A percentile compares a stretch with the other conserved stretches of the same genome.
Conservation (phyloP, 53 echinoderm and acorn worm species). For the Stichopus horrens region DNA sequence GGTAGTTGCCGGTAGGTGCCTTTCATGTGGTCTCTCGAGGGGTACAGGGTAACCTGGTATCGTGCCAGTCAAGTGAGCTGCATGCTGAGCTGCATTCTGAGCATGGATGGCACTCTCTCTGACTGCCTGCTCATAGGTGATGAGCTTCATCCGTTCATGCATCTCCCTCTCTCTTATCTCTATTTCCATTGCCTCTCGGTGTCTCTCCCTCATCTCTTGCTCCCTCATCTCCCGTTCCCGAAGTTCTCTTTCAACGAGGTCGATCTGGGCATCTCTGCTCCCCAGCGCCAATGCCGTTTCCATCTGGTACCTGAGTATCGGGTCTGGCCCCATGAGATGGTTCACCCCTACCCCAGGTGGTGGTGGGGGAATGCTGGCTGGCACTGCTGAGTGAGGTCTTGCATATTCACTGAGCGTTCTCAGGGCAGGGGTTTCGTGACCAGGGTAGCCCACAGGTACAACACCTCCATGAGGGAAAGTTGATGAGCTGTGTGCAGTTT, state of each 20-base stretch:
- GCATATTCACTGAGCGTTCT: constrained; percentile 95
- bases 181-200: constrained; percentile 65
- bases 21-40: constrained; percentile 48
- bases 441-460: constrained; percentile 54
- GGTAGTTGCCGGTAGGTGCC: constrained; percentile 55
- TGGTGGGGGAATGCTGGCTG: constrained; percentile 54
- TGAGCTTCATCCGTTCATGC: constrained; percentile 73
- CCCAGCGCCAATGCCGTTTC: constrained; percentile 78
- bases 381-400: constrained; percentile 74
- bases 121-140: constrained; percentile 71
- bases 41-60: constrained; percentile 8
- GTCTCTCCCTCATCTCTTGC: constrained; percentile 57
- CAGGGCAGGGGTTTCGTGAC: constrained; percentile 90
- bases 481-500: constrained; percentile 26
- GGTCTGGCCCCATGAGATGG: constrained; percentile 93
- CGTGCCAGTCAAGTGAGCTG: not conserved
- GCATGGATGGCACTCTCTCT: constrained; percentile 50
- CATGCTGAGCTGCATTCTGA: not conserved
- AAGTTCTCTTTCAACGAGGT: constrained; percentile 88
- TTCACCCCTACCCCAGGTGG: constrained; percentile 16
- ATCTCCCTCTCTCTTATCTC: constrained; percentile 75
- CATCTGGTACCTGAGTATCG: constrained; percentile 89
- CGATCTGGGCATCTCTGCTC: constrained; percentile 89
- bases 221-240: constrained; percentile 77
- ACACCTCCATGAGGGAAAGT: constrained; percentile 39